These are phyloP conservation scores for Sinocyclocheilus anshuiensis DNA, from an alignment of 2,113 vertebrate species.

Conservation along the genomic window DNA sequence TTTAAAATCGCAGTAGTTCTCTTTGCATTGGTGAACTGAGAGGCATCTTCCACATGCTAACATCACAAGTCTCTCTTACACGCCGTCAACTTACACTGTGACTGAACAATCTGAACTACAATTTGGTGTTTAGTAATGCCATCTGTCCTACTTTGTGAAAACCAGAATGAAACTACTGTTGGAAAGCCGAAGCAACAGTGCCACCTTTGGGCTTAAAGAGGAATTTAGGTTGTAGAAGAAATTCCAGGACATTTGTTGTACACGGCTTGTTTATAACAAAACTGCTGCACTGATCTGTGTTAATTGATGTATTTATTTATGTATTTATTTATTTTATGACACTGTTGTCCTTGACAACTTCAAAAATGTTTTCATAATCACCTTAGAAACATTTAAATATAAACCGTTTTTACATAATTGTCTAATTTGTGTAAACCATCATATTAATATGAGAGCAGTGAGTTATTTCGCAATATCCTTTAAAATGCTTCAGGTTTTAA, in stretches of 20 bases:
- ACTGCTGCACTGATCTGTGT: not conserved
- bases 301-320: not conserved
- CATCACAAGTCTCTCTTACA: constrained; percentile 43
- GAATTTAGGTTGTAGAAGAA: constrained; percentile 53
- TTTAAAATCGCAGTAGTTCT: not conserved
- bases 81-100: constrained; percentile 27
- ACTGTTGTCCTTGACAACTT: not conserved
- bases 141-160: constrained; percentile 50
- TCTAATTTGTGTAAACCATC: not conserved
- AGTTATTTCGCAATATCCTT: not conserved
- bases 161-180: constrained; percentile 8
- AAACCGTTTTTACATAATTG: not conserved
- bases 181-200: constrained; percentile 73
- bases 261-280: not conserved
- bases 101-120: constrained; percentile 46
- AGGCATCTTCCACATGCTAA: constrained; percentile 38
- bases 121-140: constrained; percentile 45
- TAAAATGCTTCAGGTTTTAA: not conserved
- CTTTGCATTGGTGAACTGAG: not conserved
- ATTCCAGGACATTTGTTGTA: not conserved
- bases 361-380: not conserved
- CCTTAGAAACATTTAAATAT: not conserved
- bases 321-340: not conserved
- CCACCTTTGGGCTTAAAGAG: constrained; percentile 71
- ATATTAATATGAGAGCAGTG: not conserved